Base-by-base conservation (phyloP, 2,888 invertebrate species). In the Ophion slaviceki region DNA sequence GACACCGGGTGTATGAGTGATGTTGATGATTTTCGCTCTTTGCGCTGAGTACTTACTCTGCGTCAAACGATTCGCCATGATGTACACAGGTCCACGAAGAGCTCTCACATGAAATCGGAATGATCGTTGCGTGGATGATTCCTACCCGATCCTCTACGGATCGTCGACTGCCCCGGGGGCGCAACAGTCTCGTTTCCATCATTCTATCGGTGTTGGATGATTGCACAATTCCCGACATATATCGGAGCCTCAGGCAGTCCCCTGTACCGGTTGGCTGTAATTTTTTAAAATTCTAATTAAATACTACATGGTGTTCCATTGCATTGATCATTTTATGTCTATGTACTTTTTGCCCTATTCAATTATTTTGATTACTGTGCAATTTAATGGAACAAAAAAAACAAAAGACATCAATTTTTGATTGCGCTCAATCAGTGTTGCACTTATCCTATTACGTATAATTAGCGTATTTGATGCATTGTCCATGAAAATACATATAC, bases 21-120 rank as follows among this genome's bases (percentile, higher is more conserved):
- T 67, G 10, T 40, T 67, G n/a, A n/a, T n/a, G 17, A n/a, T n/a
- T 66, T 66, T 66, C 36, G 8, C 36, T 67, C 1, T 67, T 40
- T 10, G 17, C n/a, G 40, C n/a, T 4, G n/a, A 67, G 8, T 40
- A 67, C 10, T 64, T 64, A 32, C 32, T 64, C 64, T 14, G 17
- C 14, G 64, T 32, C 32, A 28, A 64, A 32, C 32, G 28, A 32
- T 64, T 14, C 14, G 32, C 32, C 64, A 64, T 32, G 64, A 64
- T 24, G 24, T 61, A 40, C 40, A 40, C 40, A 40, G 40, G 4
- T 61, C 28, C 0, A 61, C 14, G 14, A 32, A 11, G 32, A 24
- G 32, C 64, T 64, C 32, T 40, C n/a, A 40, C 67, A n/a, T 45
- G 10, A 20, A 67, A 67, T 67, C 40, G 40, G 11, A 67, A 67